Evolutionary conservation across 2,888 invertebrate genomes (phyloP).

Genomic region (Apodemia zela): DNA sequence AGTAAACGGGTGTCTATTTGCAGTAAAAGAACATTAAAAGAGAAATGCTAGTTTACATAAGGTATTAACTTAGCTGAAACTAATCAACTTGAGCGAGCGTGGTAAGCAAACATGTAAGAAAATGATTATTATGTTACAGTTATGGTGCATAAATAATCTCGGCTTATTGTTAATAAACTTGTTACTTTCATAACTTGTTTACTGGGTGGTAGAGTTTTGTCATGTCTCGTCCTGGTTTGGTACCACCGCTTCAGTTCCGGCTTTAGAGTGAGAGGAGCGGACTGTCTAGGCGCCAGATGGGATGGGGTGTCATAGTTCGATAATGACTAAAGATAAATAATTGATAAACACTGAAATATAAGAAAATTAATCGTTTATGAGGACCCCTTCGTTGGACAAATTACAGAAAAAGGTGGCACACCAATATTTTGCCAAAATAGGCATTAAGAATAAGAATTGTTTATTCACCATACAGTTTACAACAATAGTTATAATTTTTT

Average conservation of each 20-base stretch:
- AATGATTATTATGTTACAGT: background rate
- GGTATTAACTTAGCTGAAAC: background rate
- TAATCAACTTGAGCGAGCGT: background rate
- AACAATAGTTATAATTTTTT: too few relatives aligned
- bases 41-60: slow-evolving; percentile 1
- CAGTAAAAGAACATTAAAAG: background rate
- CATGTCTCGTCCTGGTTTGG: background rate
- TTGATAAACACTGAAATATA: too few relatives aligned
- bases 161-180: background rate
- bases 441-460: too few relatives aligned
- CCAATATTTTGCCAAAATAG: too few relatives aligned
- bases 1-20: background rate
- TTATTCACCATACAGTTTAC: too few relatives aligned
- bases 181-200: background rate
- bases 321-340: too few relatives aligned
- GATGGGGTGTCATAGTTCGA: too few relatives aligned
- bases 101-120: background rate
- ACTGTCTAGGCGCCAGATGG: too few relatives aligned
- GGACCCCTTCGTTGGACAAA: too few relatives aligned
- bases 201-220: background rate
- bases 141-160: background rate
- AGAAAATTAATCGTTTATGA: too few relatives aligned
- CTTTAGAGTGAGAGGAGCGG: too few relatives aligned
- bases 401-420: too few relatives aligned
- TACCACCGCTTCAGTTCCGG: background rate